phyloP scores from a whole-genome alignment of 1,140 invertebrate species.

The Periplaneta americana region DNA sequence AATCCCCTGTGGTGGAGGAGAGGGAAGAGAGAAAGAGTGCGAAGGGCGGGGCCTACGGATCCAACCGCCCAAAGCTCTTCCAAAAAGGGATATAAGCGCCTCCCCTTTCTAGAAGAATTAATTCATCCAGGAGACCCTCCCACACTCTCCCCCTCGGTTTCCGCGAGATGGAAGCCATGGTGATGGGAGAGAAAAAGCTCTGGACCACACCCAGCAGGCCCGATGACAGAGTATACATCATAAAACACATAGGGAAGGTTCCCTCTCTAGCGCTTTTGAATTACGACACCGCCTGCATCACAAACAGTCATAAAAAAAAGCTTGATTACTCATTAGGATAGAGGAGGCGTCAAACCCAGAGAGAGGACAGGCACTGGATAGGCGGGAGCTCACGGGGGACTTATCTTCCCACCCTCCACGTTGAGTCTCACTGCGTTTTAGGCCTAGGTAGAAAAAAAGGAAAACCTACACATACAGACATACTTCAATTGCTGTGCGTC shows the following conservation, averaged over 20 bases:
- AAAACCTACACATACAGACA: not conserved
- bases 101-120: not conserved
- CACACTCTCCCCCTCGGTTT: not conserved
- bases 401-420: not conserved
- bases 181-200: not conserved
- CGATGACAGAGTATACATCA: constrained; percentile 4
- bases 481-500: not conserved
- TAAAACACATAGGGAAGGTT: not conserved
- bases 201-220: not conserved
- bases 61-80: not conserved
- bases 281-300: constrained; percentile 5
- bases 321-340: constrained; percentile 1
- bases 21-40: not conserved
- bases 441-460: not conserved
- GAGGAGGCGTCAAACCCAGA: not conserved
- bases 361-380: not conserved
- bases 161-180: not conserved
- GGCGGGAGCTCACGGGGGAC: not conserved
- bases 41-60: not conserved
- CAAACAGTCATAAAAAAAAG: constrained; percentile 6
- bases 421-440: not conserved
- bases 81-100: not conserved
- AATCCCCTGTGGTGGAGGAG: not conserved
- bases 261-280: not conserved
- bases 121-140: not conserved